These are phyloP conservation scores for Tipula unca DNA, from an alignment of 2,888 invertebrate species.

Conservation along the genomic window DNA sequence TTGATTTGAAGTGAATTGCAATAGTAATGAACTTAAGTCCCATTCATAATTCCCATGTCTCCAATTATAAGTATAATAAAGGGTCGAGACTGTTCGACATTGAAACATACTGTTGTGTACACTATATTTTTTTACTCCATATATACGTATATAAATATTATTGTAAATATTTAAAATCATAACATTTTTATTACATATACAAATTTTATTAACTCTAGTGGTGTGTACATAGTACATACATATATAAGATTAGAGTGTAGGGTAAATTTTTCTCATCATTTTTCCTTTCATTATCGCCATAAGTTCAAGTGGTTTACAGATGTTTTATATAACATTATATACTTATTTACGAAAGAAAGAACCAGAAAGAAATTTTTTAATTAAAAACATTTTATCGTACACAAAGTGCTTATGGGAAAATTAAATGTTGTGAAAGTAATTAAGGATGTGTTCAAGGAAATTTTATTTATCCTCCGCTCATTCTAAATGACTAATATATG, in stretches of 20 bases:
- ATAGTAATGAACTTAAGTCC: not conserved
- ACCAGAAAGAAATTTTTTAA: not conserved
- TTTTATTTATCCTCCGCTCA: not conserved
- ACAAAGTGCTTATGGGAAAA: not conserved
- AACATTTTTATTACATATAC: constrained; percentile 2
- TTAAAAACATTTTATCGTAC: not conserved
- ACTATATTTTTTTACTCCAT: not conserved
- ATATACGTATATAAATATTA: not conserved
- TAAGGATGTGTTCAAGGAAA: not conserved
- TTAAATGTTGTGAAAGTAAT: not conserved
- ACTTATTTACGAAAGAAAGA: not conserved
- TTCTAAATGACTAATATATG: too few species aligned
- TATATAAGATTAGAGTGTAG: not conserved
- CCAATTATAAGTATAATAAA: not conserved
- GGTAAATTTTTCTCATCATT: constrained; percentile 14
- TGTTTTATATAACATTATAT: not conserved
- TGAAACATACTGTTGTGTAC: not conserved
- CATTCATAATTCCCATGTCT: not conserved
- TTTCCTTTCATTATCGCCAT: constrained; percentile 8
- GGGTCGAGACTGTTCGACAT: not conserved
- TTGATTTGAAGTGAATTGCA: not conserved
- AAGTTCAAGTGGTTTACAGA: constrained; percentile 8
- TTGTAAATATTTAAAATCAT: not conserved
- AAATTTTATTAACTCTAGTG: not conserved
- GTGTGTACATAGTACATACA: not conserved